Conservation (phyloP, 2,113 vertebrate species). For the Cynopterus brachyotis region DNA sequence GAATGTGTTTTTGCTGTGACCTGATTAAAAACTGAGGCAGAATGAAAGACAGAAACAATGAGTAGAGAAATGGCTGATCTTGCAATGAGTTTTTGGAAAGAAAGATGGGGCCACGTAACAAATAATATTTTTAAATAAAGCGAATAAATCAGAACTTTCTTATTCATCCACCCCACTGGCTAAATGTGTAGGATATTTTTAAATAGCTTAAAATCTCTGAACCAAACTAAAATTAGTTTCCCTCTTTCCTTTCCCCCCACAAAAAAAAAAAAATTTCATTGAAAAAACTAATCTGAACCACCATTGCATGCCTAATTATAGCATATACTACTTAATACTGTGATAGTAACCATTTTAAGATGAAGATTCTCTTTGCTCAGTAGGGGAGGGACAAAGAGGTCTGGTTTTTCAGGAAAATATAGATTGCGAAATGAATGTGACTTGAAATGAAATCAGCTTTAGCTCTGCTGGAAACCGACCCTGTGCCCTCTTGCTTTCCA, state of each 20-base stretch:
- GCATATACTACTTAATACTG: neutral
- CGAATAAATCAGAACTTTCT: neutral
- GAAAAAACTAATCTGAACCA: neutral
- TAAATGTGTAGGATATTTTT: neutral
- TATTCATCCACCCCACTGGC: neutral
- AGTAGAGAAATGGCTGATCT: neutral
- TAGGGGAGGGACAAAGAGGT: constrained; percentile 51
- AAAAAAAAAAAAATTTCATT: constrained; percentile 16
- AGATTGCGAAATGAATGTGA: constrained; percentile 75
- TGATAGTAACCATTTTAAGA: constrained; percentile 67
- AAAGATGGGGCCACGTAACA: neutral
- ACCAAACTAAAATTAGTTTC: constrained; percentile 44
- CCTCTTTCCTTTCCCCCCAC: neutral
- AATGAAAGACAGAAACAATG: neutral
- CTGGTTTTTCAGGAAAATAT: constrained; percentile 66
- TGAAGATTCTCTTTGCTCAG: constrained; percentile 34
- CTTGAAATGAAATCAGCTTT: constrained; percentile 74
- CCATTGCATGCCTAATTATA: constrained; percentile 51
- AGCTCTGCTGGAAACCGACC: constrained; percentile 68
- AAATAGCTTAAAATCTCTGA: constrained; percentile 38
- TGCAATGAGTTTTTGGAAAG: constrained; percentile 7
- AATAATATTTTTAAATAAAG: constrained; percentile 21
- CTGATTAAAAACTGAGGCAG: constrained; percentile 52
- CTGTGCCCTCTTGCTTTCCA: constrained; percentile 85
- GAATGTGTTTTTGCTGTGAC: constrained; percentile 12